Base-by-base conservation (phyloP, 1,140 invertebrate species). In the Capitella teleta region DNA sequence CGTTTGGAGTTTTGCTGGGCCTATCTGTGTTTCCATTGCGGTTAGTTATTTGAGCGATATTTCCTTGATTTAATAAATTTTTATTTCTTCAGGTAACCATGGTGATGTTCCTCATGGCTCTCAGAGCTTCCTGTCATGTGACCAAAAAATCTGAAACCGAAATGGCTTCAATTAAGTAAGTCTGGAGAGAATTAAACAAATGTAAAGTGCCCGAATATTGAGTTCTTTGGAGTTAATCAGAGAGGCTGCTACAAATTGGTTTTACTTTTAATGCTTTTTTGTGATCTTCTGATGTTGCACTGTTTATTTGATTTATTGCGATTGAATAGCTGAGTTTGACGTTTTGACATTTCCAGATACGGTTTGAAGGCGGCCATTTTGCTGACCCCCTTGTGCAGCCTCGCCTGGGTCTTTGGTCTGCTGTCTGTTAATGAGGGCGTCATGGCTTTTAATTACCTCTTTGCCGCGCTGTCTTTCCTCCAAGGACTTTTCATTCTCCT, bases 1-100 rank as follows among this genome's bases (percentile, higher is more conserved):
- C 10, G 83, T 92, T 5, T 93, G 89, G 89, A 84, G 86, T 69
- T 75, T 93, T 47, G 85, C 93, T 56, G 85, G 85, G 6, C 89
- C 89, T 1, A 82, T 88, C 12, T 84, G 81, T 40, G 72, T 81
- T 28, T 78, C 85, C 52, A 82, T 87, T 1, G 64, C 82, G n/a
- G 77, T 83, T 0, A 86, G 86, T 56, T 56, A 19, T 28, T 36
- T 55, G 19, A 42, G 10, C 10, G 19, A n/a, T 42, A 21, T 45
- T 23, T 10, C 18, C n/a, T 21, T 45, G 10, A 21, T 14, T 25
- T 34, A 10, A 34, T 1, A 34, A 34, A n/a, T 1, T 25, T 10
- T 1, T 36, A 23, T 47, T 26, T 14, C 36, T 32, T 16, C 30
- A 30, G 28, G 21, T 47, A 23, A 26, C 18, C 45, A 30, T 47